Evolutionary conservation across 2,888 invertebrate genomes (phyloP).

Genomic region (Frankliniella fusca): DNA sequence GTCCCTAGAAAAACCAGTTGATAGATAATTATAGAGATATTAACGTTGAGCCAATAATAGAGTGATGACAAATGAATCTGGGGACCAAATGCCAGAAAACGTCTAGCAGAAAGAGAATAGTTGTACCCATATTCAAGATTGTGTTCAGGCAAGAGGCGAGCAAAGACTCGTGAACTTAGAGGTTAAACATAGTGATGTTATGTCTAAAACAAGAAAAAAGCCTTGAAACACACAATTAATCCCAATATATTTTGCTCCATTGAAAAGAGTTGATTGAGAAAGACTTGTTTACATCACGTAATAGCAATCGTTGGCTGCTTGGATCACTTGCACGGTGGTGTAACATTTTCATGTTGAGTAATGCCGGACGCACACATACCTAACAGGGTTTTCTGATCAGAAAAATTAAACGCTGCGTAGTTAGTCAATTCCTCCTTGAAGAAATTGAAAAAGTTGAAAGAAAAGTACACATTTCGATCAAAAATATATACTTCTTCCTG

Average conservation of each 20-base stretch:
- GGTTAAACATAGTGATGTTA: too few species aligned
- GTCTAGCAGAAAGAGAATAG: too few species aligned
- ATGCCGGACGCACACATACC: not conserved
- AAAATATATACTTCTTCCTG: not conserved
- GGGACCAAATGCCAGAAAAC: too few species aligned
- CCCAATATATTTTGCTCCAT: not conserved
- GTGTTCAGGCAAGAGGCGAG: too few species aligned
- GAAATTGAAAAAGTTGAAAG: not conserved
- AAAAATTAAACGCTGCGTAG: not conserved
- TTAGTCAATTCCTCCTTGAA: not conserved
- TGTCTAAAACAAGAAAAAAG: too few species aligned
- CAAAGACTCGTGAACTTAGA: too few species aligned
- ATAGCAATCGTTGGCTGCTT: not conserved
- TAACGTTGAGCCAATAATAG: too few species aligned
- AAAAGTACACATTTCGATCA: not conserved
- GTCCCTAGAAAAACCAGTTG: too few species aligned
- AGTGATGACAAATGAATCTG: too few species aligned
- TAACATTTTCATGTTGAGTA: not conserved
- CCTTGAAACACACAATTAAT: too few species aligned
- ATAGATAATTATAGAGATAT: too few species aligned
- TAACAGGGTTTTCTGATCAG: not conserved
- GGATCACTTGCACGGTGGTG: not conserved
- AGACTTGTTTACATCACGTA: slow-evolving; percentile 18
- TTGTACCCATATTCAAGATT: too few species aligned
- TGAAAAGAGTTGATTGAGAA: not conserved